phyloP scores from a whole-genome alignment of 2,888 invertebrate species.

The Pharmacophagus antenor region DNA sequence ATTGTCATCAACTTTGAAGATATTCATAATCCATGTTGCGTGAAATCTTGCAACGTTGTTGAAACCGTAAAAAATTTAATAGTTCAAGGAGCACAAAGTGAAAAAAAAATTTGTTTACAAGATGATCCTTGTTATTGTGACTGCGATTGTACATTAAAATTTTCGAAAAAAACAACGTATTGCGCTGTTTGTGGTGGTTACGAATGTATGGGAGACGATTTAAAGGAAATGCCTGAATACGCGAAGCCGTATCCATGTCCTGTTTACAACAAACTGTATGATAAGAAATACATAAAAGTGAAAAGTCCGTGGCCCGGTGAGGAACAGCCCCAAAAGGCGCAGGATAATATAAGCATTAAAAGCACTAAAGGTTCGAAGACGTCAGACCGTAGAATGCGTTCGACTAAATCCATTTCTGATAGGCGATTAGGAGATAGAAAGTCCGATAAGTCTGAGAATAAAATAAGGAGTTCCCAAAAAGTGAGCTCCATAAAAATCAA shows the following conservation, averaged over 20 bases:
- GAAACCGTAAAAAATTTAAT: conserved; percentile 67
- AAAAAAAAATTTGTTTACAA: conserved; percentile 37
- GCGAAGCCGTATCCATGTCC: conserved; percentile 70
- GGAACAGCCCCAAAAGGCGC: conserved; percentile 38
- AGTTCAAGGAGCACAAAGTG: conserved; percentile 47
- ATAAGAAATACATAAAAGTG: conserved; percentile 56
- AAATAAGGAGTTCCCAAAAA: conserved; percentile 19
- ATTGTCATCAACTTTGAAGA: conserved; percentile 55
- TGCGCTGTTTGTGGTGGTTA: conserved; percentile 71
- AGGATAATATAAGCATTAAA: conserved; percentile 46
- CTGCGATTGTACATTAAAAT: conserved; percentile 66
- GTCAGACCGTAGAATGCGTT: conserved; percentile 34
- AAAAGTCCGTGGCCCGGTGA: conserved; percentile 62
- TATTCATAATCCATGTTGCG: conserved; percentile 62
- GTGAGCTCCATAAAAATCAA: conserved; percentile 10
- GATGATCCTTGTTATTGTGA: conserved; percentile 65
- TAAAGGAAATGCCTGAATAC: conserved; percentile 55
- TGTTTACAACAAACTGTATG: conserved; percentile 68
- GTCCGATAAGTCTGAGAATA: conserved; percentile 32
- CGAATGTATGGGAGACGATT: conserved; percentile 65
- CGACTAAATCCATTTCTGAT: conserved; percentile 43
- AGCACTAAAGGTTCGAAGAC: conserved; percentile 45
- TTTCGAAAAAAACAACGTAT: conserved; percentile 65
- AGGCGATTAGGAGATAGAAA: conserved; percentile 32
- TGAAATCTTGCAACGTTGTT: conserved; percentile 62